Conservation (phyloP, 2,113 vertebrate genomes). For the Hemiscyllium ocellatum region DNA sequence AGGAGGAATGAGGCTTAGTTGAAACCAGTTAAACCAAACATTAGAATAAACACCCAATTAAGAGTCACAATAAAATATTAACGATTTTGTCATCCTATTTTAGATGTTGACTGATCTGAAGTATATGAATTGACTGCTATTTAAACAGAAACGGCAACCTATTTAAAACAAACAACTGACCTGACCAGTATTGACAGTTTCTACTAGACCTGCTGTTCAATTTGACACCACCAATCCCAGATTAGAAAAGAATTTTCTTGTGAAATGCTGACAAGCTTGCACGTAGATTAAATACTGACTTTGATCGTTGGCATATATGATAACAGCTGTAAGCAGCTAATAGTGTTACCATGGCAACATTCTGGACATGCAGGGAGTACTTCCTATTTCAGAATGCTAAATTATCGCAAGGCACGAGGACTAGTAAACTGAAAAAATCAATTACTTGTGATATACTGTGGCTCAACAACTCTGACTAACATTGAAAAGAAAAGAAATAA, state of each 20-base stretch:
- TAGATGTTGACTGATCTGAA: background rate
- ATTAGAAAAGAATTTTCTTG: background rate
- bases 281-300: background rate
- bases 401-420: slow-evolving; percentile 4
- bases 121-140: background rate
- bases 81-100: too few species aligned
- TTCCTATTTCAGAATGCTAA: slow-evolving; percentile 14
- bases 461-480: background rate
- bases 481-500: background rate
- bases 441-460: background rate
- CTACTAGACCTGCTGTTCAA: background rate
- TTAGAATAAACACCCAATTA: background rate
- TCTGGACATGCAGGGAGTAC: slow-evolving; percentile 1
- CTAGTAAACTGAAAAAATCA: background rate
- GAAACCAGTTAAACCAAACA: background rate
- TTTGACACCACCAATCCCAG: background rate
- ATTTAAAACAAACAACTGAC: background rate
- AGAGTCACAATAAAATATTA: background rate
- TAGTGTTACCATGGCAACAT: slow-evolving; percentile 6
- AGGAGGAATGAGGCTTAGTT: background rate
- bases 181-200: background rate
- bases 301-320: background rate
- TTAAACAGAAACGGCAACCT: background rate
- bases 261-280: background rate
- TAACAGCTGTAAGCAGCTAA: slow-evolving; percentile 14